These are phyloP conservation scores for Clarias laeviceps DNA, from an alignment of 2,797 vertebrate species.

Conservation along the genomic window DNA sequence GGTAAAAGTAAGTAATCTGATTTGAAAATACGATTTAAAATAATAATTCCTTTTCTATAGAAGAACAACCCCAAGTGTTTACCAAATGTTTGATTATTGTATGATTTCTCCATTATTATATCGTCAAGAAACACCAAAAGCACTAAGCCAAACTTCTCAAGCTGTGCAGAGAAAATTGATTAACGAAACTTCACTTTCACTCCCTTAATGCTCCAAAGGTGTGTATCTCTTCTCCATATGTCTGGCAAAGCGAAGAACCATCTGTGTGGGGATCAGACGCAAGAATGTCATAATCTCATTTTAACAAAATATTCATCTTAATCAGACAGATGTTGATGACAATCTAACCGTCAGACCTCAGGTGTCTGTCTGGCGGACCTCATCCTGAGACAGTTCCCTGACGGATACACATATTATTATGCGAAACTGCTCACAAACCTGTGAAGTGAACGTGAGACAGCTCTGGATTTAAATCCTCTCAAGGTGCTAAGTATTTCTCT, in stretches of 20 bases:
- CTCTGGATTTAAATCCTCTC: slow-evolving; percentile 17
- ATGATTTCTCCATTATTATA: background rate
- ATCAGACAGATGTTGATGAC: background rate
- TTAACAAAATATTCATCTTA: slow-evolving; percentile 36
- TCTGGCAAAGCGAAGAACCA: slow-evolving; percentile 44
- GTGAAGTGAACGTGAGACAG: background rate
- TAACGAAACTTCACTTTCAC: background rate
- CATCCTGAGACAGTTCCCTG: background rate
- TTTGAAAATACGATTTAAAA: too few relatives aligned
- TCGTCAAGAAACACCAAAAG: background rate
- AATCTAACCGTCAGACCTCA: slow-evolving; percentile 2
- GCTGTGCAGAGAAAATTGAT: slow-evolving; percentile 14
- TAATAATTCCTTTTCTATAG: background rate
- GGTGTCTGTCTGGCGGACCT: slow-evolving; percentile 6
- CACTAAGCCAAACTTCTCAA: background rate
- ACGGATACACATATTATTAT: background rate
- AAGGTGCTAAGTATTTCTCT: slow-evolving; percentile 24
- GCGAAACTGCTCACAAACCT: slow-evolving; percentile 33
- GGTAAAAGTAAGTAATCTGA: background rate
- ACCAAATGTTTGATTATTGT: background rate
- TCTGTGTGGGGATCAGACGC: slow-evolving; percentile 44
- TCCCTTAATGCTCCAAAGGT: slow-evolving; percentile 38
- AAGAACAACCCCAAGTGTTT: background rate
- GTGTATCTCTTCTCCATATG: slow-evolving; percentile 54
- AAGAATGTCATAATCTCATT: slow-evolving; percentile 51